A percentile compares a stretch with the other conserved stretches of the same genome.
phyloP scores from a whole-genome alignment of 2,888 invertebrate genomes.

The Theretra japonica region DNA sequence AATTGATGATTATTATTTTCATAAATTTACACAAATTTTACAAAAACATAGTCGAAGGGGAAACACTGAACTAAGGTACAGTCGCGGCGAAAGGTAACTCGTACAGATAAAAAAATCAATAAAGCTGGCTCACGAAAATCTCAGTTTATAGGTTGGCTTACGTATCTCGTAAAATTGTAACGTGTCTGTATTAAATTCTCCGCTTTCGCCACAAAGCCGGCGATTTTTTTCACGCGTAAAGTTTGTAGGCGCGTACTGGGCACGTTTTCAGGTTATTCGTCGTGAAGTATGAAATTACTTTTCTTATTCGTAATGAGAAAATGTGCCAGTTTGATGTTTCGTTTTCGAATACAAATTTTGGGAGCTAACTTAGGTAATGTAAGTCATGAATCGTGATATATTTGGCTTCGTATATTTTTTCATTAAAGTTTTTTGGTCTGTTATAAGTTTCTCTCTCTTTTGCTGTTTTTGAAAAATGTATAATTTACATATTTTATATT shows the following conservation, averaged over 20 bases:
- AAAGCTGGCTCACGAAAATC: conserved; percentile 24
- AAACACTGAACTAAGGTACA: conserved; percentile 6
- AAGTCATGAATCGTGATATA: neutral
- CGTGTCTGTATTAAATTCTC: conserved; percentile 43
- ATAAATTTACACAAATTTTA: conserved; percentile 51
- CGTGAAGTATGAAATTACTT: conserved; percentile 22
- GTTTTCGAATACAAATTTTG: neutral
- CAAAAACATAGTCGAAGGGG: conserved; percentile 38
- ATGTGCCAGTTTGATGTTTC: neutral
- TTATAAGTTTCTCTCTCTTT: no score
- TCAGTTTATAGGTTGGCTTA: conserved; percentile 40
- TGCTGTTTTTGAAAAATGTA: no score
- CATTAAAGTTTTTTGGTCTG: no score
- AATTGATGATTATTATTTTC: conserved; percentile 54
- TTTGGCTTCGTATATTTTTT: no score
- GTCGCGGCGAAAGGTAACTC: neutral
- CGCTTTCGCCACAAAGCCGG: conserved; percentile 17
- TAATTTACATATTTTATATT: no score
- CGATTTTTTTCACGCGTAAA: conserved; percentile 15
- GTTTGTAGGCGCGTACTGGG: conserved; percentile 12
- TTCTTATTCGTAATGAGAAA: conserved; percentile 18
- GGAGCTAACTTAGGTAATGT: neutral
- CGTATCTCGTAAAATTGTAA: conserved; percentile 45
- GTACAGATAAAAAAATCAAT: conserved; percentile 25
- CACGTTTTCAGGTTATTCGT: conserved; percentile 22